Percentiles rank a stretch among this genome's conserved stretches.
phyloP scores from a whole-genome alignment of 1,140 invertebrate species.

The Cecropterus lyciades region DNA sequence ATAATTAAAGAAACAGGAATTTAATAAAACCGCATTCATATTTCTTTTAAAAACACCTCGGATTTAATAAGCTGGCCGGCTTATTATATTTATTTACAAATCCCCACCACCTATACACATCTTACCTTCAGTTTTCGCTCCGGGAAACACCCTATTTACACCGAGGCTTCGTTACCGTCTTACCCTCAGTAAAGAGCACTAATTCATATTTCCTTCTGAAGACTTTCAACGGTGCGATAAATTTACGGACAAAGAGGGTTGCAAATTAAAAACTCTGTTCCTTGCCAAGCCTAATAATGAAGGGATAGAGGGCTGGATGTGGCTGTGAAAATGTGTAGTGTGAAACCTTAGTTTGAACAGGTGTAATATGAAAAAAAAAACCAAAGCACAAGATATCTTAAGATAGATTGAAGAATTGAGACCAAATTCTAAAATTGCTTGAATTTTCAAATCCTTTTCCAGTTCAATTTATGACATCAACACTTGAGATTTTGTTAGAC shows the following conservation, averaged over 20 bases:
- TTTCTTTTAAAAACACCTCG: constrained; percentile 30
- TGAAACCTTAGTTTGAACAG: too few species aligned
- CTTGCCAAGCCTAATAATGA: constrained; percentile 64
- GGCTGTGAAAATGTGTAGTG: too few species aligned
- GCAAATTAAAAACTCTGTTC: constrained; percentile 72
- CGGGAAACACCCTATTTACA: constrained; percentile 29
- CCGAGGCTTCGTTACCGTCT: constrained; percentile 50
- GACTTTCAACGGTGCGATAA: constrained; percentile 63
- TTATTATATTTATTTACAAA: constrained; percentile 35
- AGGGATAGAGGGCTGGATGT: constrained; percentile 42
- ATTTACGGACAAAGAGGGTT: constrained; percentile 67
- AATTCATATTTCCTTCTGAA: constrained; percentile 74
- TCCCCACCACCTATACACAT: constrained; percentile 27
- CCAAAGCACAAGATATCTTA: too few species aligned
- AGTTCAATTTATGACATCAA: too few species aligned
- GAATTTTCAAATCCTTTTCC: too few species aligned
- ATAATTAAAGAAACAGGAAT: constrained; percentile 9
- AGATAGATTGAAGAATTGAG: too few species aligned
- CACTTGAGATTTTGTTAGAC: too few species aligned
- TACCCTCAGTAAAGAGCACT: constrained; percentile 55
- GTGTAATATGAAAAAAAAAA: too few species aligned
- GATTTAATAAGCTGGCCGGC: constrained; percentile 29
- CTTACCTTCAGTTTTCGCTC: constrained; percentile 22
- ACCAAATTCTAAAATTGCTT: too few species aligned
- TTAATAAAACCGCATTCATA: constrained; percentile 11